Base-by-base conservation (phyloP, 2,113 vertebrate genomes). In the Potamarius usumacintae region DNA sequence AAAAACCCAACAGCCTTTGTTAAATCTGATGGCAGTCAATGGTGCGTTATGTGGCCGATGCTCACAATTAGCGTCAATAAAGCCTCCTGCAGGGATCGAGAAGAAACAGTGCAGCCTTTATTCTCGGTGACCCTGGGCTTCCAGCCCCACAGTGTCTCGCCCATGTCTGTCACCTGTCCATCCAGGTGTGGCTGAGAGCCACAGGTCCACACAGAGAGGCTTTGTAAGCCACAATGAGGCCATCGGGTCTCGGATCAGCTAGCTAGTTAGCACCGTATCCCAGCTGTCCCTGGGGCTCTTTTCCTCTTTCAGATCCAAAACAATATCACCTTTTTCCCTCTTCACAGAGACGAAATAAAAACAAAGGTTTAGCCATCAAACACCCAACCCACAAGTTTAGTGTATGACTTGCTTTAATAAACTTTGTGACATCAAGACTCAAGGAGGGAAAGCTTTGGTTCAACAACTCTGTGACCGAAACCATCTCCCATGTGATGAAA, bases 181-280 rank as follows among this genome's bases (percentile, higher is more conserved):
- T 91, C 84, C 91, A 91, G 91, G 89, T 90, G 90, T 88, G 86
- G 89, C 71, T 50, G 77, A 79, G 81, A 85, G 77, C 27, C 88
- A 85, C 50, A 55, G 50, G 69, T 88, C 83, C 63, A 82, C 83
- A 89, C 88, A 91, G 88, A 89, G 77, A 79, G 82, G 88, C 90
- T 88, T 92, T 92, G 91, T 91, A 55, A 79, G 42, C 69, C 63
- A 90, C 87, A 90, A 85, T 87, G 65, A 88, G 89, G 86, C 69
- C 87, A 85, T 79, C 77, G 30, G 60, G 85, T 82, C 85, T 85
- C 65, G 55, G 84, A 88, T 90, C 87, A 83, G 78, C 72, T 62
- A 71, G 65, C 48, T 86, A 88, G 85, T 50, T 69, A 88, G 86
- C 8, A 11, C 11, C 22, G n/a, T 52, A 82, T 27, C 63, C 65